These are phyloP conservation scores for Peromyscus aztecus DNA, from an alignment of 2,797 vertebrate genomes.

Conservation along the genomic window DNA sequence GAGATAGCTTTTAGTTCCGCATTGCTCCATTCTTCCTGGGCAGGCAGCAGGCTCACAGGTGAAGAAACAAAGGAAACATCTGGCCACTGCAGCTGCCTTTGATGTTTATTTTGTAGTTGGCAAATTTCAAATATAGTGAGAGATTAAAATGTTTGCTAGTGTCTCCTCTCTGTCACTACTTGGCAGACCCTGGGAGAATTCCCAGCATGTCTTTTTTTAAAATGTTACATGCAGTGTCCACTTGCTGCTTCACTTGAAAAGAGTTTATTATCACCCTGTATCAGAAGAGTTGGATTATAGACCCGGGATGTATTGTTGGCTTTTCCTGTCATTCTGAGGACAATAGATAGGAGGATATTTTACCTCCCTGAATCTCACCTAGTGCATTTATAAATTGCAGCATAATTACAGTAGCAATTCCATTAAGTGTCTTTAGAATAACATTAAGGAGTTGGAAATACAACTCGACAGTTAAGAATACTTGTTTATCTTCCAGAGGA, in stretches of 20 bases:
- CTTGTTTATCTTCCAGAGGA: not conserved
- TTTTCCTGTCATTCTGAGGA: not conserved
- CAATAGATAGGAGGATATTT: not conserved
- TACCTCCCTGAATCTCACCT: not conserved
- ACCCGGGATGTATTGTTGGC: not conserved
- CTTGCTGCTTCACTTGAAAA: not conserved
- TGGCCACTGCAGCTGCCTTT: constrained; percentile 39
- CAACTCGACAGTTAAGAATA: not conserved
- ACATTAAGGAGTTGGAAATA: not conserved
- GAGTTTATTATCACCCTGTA: not conserved
- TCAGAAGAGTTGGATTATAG: not conserved
- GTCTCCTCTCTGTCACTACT: not conserved
- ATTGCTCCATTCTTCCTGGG: not conserved
- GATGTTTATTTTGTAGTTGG: constrained; percentile 51
- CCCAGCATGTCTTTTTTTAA: not conserved
- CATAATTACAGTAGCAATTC: not conserved
- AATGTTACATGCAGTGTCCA: not conserved
- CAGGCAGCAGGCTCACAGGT: not conserved
- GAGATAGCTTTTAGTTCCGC: constrained; percentile 47
- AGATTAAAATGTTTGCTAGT: constrained; percentile 56
- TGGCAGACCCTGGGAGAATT: not conserved
- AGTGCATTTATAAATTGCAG: not conserved
- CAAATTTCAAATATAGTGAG: constrained; percentile 46
- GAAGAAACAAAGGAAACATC: constrained; percentile 60
- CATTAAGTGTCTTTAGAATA: not conserved